Conservation (phyloP, 2,888 invertebrate species). For the Chironomus riparius region DNA sequence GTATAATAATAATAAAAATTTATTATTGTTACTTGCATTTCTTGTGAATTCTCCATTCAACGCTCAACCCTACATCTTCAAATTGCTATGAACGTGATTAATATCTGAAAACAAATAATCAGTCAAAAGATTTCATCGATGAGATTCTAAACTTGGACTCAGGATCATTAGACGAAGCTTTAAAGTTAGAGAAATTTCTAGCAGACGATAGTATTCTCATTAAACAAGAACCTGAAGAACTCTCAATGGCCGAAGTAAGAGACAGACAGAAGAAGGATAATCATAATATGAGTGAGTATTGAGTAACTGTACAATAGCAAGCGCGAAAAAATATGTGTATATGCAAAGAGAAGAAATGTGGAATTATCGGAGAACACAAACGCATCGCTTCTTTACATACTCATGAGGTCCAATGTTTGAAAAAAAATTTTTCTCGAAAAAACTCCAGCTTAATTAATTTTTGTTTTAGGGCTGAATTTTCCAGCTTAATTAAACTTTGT, state of each 20-base stretch:
- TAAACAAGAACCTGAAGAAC: conserved; percentile 55
- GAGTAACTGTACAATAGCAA: neutral
- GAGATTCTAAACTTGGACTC: conserved; percentile 69
- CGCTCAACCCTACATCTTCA: neutral
- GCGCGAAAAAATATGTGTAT: neutral
- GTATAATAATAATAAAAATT: neutral
- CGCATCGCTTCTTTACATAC: no score
- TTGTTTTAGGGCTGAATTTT: no score
- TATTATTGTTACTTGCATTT: neutral
- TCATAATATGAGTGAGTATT: conserved; percentile 79
- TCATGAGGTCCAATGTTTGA: no score
- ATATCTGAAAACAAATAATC: conserved; percentile 29
- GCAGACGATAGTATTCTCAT: conserved; percentile 52
- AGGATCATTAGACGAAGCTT: conserved; percentile 48
- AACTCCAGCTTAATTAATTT: no score
- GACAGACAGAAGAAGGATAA: conserved; percentile 88
- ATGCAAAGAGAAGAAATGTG: neutral
- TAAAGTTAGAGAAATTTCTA: conserved; percentile 49
- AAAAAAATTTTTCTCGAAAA: no score
- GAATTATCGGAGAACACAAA: neutral
- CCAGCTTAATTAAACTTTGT: no score
- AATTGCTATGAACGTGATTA: neutral
- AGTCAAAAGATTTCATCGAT: conserved; percentile 80
- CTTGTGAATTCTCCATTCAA: neutral
- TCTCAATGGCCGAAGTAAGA: conserved; percentile 58